Base-by-base conservation (phyloP, 2,113 vertebrate genomes). In the Mastomys coucha region DNA sequence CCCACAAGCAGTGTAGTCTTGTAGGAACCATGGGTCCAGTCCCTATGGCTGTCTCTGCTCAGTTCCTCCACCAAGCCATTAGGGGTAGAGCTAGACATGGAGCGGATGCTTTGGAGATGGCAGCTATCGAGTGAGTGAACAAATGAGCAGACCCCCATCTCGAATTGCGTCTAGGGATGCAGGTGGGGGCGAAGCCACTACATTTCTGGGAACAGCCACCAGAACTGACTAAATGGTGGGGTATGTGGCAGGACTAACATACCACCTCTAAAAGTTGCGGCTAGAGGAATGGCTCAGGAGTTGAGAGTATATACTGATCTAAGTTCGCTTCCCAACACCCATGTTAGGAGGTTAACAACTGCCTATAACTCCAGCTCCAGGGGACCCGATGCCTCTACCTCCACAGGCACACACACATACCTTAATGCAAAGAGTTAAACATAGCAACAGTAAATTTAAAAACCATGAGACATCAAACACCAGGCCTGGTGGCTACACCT, bases 221-320 rank as follows among this genome's bases (percentile, higher is more conserved):
- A 80, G 82, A 72, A 93, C 3, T 11, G 8, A 60, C 13, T 13
- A 17, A 60, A 84, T 2, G 3, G 13, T 42, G n/a, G n/a, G n/a
- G n/a, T 4, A 42, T 28, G 42, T 0, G 0, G 60, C 2, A 63
- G 36, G 6, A 39, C 73, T 7, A 80, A 14, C 80, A 26, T 85
- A 69, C n/a, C n/a, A n/a, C 14, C 12, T 53, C 33, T 1, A 60
- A 28, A 60, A 84, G 67, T 63, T 17, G 24, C 20, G 20, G 33
- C 78, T 22, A 7, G 53, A 63, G 28, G 36, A 22, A 17, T 42
- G 22, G 56, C n/a, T 63, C 81, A 5, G 14, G 58, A 42, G n/a
- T 39, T 63, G n/a, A 82, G 53, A 60, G 36, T 31, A 63, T 14
- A 31, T 6, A 42, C 19, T 42, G n/a, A 39, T 8, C 12, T 0